Evolutionary conservation across 2,797 vertebrate species (phyloP), one percentile per base, ranked within the genome.

Genomic region (Xiphorhynchus erythropygius): DNA sequence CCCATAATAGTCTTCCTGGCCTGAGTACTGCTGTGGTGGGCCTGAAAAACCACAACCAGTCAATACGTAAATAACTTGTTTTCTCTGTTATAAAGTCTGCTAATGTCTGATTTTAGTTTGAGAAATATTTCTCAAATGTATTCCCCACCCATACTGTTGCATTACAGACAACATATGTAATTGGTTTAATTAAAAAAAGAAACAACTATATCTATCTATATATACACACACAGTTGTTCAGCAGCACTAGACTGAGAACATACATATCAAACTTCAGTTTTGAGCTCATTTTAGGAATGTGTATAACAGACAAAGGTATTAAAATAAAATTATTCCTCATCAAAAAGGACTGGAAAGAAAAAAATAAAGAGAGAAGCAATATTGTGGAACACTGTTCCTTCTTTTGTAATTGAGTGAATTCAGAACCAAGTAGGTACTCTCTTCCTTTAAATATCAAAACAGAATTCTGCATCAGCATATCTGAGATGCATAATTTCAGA

Each of bases 1-100:
- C 97, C 99, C 99, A 98, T 99, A 99, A 98, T 99, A 99, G 98
- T 99, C 99, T 98, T 99, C 99, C 98, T 99, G 99, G 98, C 99
- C 99, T 97, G 99, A 99, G 98, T 99, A 99, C 98, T 99, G 99
- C 98, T 99, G 99, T 96, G 99, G 99, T 98, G 99, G 99, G 98
- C 99, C 99, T 99, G 98, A 98, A 99, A 99, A 98, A 98, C 98
- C 98, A 98, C 97, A 98, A 98, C 97, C 97, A 97, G 97, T 98
- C 93, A 97, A 97, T 96, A 98, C 21, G 82, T 98, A 97, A 98
- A 97, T 94, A 97, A 96, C 94, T 82, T 95, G 96, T 97, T 97
- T 95, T 96, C 87, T 96, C 65, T 81, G 63, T 96, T 92, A 97
- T 93, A 97, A 97, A 94, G 69, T 27, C 91, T 96, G 71, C 94